These are phyloP conservation scores for Luidia sarsii DNA, from an alignment of 53 echinoderm and acorn worm genomes.

Conservation along the genomic window DNA sequence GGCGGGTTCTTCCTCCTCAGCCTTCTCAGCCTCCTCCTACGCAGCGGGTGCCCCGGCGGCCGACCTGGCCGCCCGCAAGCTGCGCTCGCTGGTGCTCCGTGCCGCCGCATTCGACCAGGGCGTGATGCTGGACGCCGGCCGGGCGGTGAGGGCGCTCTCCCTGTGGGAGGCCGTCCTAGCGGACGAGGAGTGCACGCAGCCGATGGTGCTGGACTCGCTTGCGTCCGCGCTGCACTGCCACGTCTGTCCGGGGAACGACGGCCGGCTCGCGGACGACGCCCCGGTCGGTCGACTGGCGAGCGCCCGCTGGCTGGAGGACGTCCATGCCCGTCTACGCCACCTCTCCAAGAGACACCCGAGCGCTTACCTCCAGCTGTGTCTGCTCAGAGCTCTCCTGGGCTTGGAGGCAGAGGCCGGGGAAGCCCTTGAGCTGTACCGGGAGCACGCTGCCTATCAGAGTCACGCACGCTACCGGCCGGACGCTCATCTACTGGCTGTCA, in stretches of 20 bases:
- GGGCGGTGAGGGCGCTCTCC: neutral
- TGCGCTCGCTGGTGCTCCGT: constrained; percentile 1
- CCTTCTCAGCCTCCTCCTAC: too few species aligned
- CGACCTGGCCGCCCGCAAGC: neutral
- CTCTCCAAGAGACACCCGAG: neutral
- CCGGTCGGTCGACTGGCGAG: too few species aligned
- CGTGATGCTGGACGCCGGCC: neutral
- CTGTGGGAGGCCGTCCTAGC: constrained; percentile 7
- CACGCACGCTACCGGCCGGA: too few species aligned
- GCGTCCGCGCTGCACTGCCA: constrained; percentile 31
- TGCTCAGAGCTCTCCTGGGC: constrained; percentile 5
- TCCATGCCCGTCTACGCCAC: neutral
- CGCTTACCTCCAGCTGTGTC: neutral
- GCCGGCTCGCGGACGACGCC: too few species aligned
- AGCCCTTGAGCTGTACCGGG: neutral
- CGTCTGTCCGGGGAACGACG: neutral
- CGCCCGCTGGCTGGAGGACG: constrained; percentile 1
- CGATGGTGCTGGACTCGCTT: neutral
- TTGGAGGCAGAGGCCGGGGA: neutral
- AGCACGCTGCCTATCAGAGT: too few species aligned
- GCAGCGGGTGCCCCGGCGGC: too few species aligned
- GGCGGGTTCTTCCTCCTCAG: neutral
- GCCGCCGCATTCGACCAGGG: constrained; percentile 28
- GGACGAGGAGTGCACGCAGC: neutral
- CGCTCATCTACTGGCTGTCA: too few species aligned